Conservation (phyloP, 2,888 invertebrate species). For the Xestobium rufovillosum region DNA sequence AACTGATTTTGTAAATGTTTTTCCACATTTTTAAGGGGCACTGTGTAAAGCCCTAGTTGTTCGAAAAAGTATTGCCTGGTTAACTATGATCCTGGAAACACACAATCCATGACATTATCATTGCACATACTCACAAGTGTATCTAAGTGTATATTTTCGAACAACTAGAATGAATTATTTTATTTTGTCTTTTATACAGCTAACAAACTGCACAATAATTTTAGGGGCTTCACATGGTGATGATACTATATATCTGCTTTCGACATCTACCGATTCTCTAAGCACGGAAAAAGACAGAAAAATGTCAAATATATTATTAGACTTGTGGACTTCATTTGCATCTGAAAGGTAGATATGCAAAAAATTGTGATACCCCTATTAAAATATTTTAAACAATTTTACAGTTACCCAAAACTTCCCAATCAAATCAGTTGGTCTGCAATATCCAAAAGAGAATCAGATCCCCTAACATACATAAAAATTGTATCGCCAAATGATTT, state of each 20-base stretch:
- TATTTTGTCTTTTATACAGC: too few relatives aligned
- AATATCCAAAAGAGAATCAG: conserved; percentile 40
- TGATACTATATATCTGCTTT: conserved; percentile 50
- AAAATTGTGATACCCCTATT: neutral
- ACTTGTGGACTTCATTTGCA: conserved; percentile 51
- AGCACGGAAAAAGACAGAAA: conserved; percentile 44
- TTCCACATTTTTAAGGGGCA: too few relatives aligned
- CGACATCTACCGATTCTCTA: conserved; percentile 36
- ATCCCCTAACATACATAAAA: conserved; percentile 47
- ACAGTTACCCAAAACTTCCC: too few relatives aligned
- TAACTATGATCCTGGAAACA: too few relatives aligned
- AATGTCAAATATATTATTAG: conserved; percentile 48
- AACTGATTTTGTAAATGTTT: too few relatives aligned
- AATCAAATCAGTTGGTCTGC: conserved; percentile 50
- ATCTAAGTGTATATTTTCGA: too few relatives aligned
- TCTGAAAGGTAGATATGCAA: conserved; percentile 23
- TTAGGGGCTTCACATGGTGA: conserved; percentile 60
- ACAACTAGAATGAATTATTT: too few relatives aligned
- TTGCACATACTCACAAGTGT: too few relatives aligned
- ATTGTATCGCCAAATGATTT: conserved; percentile 45
- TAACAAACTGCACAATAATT: too few relatives aligned
- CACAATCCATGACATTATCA: too few relatives aligned
- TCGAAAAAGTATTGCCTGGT: too few relatives aligned
- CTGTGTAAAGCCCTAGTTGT: too few relatives aligned
- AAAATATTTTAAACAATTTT: conserved; percentile 1